These are phyloP conservation scores for Tursiops truncatus DNA, from an alignment of 2,113 vertebrate genomes.

Conservation along the genomic window DNA sequence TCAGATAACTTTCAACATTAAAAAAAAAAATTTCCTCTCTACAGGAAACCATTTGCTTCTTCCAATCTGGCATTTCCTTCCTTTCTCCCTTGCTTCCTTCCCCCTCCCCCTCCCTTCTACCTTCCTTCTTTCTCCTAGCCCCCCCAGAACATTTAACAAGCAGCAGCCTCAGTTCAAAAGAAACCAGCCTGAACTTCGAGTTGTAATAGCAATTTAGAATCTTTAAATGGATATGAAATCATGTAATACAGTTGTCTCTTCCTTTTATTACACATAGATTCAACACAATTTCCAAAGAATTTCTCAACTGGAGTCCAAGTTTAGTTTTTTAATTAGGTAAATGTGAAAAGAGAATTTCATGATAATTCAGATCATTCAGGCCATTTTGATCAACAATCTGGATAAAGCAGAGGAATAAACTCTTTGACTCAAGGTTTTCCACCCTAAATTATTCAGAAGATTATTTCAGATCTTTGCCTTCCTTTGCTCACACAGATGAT, in stretches of 20 bases:
- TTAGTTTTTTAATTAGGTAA: conserved; percentile 35
- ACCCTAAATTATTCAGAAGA: neutral
- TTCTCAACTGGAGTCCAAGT: neutral
- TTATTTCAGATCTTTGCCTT: neutral
- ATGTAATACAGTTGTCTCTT: neutral
- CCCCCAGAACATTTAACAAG: neutral
- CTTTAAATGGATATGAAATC: neutral
- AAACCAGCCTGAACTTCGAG: neutral
- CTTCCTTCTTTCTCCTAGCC: neutral
- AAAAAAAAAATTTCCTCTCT: neutral
- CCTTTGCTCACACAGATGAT: neutral
- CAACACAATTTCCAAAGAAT: neutral
- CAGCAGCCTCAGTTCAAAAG: neutral
- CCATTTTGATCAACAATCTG: neutral
- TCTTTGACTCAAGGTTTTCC: neutral
- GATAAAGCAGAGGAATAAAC: neutral
- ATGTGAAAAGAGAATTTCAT: conserved; percentile 11
- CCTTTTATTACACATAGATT: neutral
- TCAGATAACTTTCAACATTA: neutral
- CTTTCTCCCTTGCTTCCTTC: neutral
- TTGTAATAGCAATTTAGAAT: neutral
- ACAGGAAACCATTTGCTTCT: neutral
- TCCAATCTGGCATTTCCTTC: neutral
- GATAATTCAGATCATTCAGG: neutral
- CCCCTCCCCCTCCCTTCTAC: neutral